phyloP scores from a whole-genome alignment of 2,797 vertebrate genomes.

The Rhynchonycteris naso region DNA sequence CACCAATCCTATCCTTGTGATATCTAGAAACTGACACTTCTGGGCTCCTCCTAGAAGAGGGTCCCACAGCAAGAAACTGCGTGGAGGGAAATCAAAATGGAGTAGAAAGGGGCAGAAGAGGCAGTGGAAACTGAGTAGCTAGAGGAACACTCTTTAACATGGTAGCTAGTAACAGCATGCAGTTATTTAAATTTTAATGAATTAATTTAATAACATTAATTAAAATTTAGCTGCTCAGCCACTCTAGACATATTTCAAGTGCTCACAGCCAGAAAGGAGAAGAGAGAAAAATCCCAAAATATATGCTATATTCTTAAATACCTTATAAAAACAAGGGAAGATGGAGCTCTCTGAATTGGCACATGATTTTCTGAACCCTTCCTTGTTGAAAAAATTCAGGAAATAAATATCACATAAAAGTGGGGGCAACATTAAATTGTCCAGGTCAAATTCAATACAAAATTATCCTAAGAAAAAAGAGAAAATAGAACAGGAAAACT shows the following conservation, averaged over 20 bases:
- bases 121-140: not conserved
- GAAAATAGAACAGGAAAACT: not conserved
- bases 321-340: not conserved
- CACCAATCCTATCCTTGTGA: not conserved
- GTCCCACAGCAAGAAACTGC: not conserved
- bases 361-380: not conserved
- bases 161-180: not conserved
- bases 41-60: not conserved
- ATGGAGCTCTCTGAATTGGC: not conserved
- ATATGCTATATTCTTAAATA: not conserved
- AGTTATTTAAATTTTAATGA: not conserved
- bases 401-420: slow-evolving; percentile 3
- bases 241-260: not conserved
- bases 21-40: not conserved
- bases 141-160: not conserved
- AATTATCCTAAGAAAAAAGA: not conserved
- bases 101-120: not conserved
- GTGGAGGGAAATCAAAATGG: not conserved
- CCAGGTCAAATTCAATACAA: not conserved
- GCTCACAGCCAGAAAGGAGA: not conserved
- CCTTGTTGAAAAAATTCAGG: not conserved
- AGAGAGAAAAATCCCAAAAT: not conserved
- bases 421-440: not conserved
- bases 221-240: not conserved
- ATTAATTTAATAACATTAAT: not conserved